These are phyloP conservation scores for Aplodontia rufa DNA, from an alignment of 2,113 vertebrate species.

Conservation along the genomic window DNA sequence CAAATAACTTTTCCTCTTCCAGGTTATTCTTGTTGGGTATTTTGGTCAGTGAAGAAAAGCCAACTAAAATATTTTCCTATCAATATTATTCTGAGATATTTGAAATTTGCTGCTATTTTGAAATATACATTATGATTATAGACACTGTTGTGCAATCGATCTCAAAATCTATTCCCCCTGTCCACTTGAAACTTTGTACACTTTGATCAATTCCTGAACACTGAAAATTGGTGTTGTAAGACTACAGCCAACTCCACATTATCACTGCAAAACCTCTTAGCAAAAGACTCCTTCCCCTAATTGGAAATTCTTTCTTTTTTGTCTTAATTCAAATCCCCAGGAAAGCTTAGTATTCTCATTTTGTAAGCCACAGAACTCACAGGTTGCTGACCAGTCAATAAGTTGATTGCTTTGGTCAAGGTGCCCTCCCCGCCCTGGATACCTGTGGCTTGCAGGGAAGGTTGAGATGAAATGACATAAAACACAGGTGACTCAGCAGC, in stretches of 20 bases:
- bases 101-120: not conserved
- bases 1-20: too few species aligned
- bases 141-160: not conserved
- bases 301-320: slow-evolving; percentile 26
- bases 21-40: too few species aligned
- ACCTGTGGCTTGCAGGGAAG: not conserved
- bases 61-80: not conserved
- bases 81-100: not conserved
- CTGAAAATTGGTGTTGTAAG: not conserved
- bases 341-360: not conserved
- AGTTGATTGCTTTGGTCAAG: not conserved
- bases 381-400: not conserved
- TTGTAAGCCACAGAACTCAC: not conserved
- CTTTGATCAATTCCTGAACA: not conserved
- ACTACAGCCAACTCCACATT: not conserved
- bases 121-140: not conserved
- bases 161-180: too few species aligned
- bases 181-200: not conserved
- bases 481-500: not conserved
- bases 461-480: not conserved
- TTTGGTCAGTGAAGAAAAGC: too few species aligned
- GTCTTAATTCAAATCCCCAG: slow-evolving; percentile 22
- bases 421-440: not conserved
- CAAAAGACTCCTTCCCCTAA: not conserved
- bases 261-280: not conserved